Conservation (phyloP, 2,888 invertebrate species). For the Spodoptera picta region DNA sequence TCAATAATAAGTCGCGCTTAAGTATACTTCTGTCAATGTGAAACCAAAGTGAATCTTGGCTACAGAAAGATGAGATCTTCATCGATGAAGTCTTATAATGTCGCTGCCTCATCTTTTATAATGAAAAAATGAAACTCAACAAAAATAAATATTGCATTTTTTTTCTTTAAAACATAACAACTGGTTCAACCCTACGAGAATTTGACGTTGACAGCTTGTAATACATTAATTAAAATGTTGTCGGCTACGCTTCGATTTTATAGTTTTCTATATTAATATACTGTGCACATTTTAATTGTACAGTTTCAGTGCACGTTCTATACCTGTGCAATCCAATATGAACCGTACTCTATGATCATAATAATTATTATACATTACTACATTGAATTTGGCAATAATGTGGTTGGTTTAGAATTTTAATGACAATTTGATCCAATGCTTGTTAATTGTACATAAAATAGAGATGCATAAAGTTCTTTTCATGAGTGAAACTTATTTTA, state of each 20-base stretch:
- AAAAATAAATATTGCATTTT: no score
- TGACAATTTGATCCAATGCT: no score
- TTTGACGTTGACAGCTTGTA: constrained; percentile 58
- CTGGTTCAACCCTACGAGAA: constrained; percentile 37
- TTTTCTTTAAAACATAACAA: not conserved
- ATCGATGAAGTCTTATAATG: no score
- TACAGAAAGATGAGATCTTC: no score
- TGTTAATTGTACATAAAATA: no score
- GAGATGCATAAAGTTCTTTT: no score
- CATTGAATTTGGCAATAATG: not conserved
- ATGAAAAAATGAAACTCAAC: no score
- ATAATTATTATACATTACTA: not conserved
- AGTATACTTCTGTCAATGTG: no score
- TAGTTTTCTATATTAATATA: constrained; percentile 28
- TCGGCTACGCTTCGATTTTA: constrained; percentile 44
- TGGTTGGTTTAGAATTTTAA: not conserved
- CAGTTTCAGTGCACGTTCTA: not conserved
- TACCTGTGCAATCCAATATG: constrained; percentile 1
- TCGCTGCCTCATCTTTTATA: no score
- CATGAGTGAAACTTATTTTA: no score
- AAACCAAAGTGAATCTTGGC: no score
- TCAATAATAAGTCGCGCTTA: no score
- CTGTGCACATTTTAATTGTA: constrained; percentile 9
- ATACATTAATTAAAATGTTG: constrained; percentile 61
- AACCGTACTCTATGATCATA: not conserved